Percentiles rank a stretch among this genome's conserved stretches.
phyloP scores from a whole-genome alignment of 2,113 vertebrate genomes.

The Hyaena hyaena region DNA sequence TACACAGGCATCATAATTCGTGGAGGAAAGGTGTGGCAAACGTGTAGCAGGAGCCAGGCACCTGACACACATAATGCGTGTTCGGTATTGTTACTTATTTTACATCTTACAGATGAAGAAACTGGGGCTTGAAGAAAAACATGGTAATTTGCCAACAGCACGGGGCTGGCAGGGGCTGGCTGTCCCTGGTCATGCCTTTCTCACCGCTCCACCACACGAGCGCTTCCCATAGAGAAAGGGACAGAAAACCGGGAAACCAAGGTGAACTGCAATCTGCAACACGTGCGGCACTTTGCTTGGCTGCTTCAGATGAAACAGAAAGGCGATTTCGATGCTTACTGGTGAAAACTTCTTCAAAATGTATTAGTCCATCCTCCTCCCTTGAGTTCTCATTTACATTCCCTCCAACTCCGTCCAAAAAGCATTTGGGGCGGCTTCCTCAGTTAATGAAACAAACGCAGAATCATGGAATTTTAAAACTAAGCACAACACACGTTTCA shows the following conservation, averaged over 20 bases:
- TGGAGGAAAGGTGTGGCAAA: not conserved
- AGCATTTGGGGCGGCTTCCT: not conserved
- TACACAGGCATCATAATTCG: not conserved
- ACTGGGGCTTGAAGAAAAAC: not conserved
- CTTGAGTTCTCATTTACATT: not conserved
- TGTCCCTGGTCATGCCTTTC: not conserved
- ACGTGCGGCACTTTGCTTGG: fast-evolving
- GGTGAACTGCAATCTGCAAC: not conserved
- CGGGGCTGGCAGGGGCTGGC: not conserved
- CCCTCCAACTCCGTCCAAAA: not conserved
- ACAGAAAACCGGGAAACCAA: too few species aligned
- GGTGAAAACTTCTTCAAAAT: not conserved
- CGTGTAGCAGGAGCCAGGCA: not conserved
- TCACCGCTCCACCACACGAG: fast-evolving
- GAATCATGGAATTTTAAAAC: not conserved
- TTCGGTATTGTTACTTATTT: not conserved
- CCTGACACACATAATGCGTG: not conserved
- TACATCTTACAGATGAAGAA: not conserved
- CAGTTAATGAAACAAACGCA: not conserved
- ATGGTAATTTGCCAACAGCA: not conserved
- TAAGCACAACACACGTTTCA: not conserved
- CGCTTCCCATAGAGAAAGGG: not conserved
- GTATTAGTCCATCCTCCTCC: not conserved
- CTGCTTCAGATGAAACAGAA: not conserved
- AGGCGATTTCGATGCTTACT: not conserved